Base-by-base conservation (phyloP, 1,140 invertebrate genomes). In the Vollenhovia emeryi region DNA sequence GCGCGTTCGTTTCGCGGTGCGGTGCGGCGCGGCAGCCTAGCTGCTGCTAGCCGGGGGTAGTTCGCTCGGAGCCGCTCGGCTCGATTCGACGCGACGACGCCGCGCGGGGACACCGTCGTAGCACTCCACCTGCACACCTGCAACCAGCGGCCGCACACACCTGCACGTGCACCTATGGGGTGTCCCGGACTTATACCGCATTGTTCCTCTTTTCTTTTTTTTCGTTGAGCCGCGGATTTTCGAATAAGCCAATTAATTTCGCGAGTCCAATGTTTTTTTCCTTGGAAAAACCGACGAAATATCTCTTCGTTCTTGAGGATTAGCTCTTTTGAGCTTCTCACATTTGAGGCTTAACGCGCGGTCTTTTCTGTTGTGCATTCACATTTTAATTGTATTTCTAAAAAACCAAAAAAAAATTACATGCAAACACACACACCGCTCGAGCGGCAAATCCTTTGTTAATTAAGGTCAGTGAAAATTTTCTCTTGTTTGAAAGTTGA, bases 31-130 rank as follows among this genome's bases (percentile, higher is more conserved):
- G 33, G 66, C 66, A 69, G 33, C 73, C 66, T 85, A 64, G 43
- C 50, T 71, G 50, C 69, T 59, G 64, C 66, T 21, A 55, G 69
- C 76, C 75, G 86, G 66, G 84, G 83, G 68, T 75, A 64, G 73
- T 52, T 90, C 75, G 71, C 55, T 91, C 92, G 92, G 89, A 76
- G 40, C 86, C 11, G 45, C 71, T 92, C 91, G 91, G 91, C 66
- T 84, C 71, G 71, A 82, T 64, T 92, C 91, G 92, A 88, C 74
- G 24, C 73, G 57, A 78, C 85, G 80, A 71, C 59, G 21, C 48
- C 27, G 68, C 45, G 59, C 48, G 60, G 45, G 76, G 79, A 88
- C 87, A 88, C 52, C 80, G 62, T 84, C 79, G 79, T 80, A 66
- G 66, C 64, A 71, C 64, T 80, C 64, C 59, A 83, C 60, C 68